Evolutionary conservation across 35 echinoderm and acorn worm genomes (phyloP).

Genomic region (Ophiothrix spiculata): DNA sequence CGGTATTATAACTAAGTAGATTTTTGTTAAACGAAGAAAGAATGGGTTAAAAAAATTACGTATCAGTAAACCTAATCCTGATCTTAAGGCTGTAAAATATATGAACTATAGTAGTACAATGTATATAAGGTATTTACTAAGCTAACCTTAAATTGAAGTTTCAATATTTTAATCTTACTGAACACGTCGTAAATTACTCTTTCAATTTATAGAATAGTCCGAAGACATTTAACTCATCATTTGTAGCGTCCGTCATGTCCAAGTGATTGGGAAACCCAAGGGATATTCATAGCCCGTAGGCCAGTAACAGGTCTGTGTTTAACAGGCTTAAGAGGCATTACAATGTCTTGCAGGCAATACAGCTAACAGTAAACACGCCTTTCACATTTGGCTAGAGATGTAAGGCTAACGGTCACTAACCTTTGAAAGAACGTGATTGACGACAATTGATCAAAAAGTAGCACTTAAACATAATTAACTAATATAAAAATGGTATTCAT

Average conservation of each 20-base stretch:
- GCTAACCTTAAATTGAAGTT: neutral
- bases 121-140: neutral
- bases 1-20: too few species aligned
- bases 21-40: too few species aligned
- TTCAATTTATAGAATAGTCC: neutral
- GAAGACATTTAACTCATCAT: neutral
- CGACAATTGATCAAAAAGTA: too few species aligned
- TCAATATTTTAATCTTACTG: neutral
- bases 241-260: neutral
- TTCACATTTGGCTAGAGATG: neutral
- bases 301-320: neutral
- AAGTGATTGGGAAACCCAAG: neutral
- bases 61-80: too few species aligned
- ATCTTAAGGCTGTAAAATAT: neutral
- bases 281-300: constrained; percentile 7
- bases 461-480: too few species aligned
- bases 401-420: neutral
- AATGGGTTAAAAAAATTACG: too few species aligned
- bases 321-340: constrained; percentile 8
- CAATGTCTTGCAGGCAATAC: neutral
- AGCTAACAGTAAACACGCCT: constrained; percentile 4
- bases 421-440: too few species aligned
- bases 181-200: neutral
- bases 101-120: neutral
- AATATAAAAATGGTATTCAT: too few species aligned